Percentiles rank a stretch among this genome's conserved stretches.
Evolutionary conservation across 2,797 vertebrate genomes (phyloP).

Genomic region (Enteromius thamalakanensis): DNA sequence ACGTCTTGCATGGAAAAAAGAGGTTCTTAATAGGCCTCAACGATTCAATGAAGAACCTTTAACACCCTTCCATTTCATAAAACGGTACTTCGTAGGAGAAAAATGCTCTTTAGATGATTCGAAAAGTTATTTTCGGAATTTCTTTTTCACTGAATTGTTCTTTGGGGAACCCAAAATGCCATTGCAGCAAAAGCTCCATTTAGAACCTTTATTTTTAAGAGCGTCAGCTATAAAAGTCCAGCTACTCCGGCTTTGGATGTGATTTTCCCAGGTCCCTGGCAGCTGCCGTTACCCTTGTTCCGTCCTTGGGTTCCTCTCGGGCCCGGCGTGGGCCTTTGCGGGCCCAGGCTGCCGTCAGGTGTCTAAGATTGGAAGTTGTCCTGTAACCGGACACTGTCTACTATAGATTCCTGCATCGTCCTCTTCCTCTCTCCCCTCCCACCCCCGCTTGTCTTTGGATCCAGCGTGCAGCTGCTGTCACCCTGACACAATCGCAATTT

Average conservation of each 20-base stretch:
- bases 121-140: neutral
- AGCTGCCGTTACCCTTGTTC: conserved; percentile 85
- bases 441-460: conserved; percentile 60
- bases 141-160: neutral
- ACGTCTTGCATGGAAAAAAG: neutral
- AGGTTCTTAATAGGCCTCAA: neutral
- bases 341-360: conserved; percentile 81
- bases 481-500: conserved; percentile 83
- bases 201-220: neutral
- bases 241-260: neutral
- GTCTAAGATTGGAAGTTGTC: conserved; percentile 95
- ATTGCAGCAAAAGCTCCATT: neutral
- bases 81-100: neutral
- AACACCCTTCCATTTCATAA: neutral
- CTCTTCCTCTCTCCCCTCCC: conserved; percentile 19
- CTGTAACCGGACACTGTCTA: conserved; percentile 86
- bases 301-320: conserved; percentile 91
- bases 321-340: conserved; percentile 70
- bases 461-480: conserved; percentile 87
- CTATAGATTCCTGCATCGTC: conserved; percentile 67
- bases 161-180: neutral
- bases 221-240: neutral
- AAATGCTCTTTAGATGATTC: neutral
- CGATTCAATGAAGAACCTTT: neutral
- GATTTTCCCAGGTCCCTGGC: conserved; percentile 19